Base-by-base conservation (phyloP, 1,140 invertebrate genomes). In the Heliconius congener region DNA sequence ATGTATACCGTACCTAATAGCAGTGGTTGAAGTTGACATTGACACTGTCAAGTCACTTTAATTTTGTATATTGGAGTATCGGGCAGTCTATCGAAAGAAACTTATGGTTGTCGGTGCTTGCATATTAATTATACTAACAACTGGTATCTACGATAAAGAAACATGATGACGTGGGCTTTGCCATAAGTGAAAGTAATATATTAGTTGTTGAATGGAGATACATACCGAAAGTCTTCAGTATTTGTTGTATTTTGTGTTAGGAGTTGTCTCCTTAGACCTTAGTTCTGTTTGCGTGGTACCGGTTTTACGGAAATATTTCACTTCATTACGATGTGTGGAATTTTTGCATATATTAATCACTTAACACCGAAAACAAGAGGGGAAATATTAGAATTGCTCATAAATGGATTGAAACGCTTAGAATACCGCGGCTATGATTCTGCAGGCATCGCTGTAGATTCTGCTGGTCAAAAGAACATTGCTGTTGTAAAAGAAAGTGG, bases 381-480 rank as follows among this genome's bases (percentile, higher is more conserved):
- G 86, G 99, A 99, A 94, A 98, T 99, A 86, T 95, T 99, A 74
- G 98, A 99, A 83, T 96, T 99, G 42, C 96, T 99, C 34, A 97
- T 99, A 55, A 98, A 98, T 92, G 99, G 99, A 50, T 95, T 99
- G 18, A 99, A 99, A 94, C 96, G 99, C 77, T 95, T 99, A 82
- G 99, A 99, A 96, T 99, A 99, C 95, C 97, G 99, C 89, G 99
- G 99, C 81, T 99, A 99, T 95, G 99, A 99, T 95, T 99, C 99
- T 71, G 99, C 99, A 86, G 99, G 99, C 80, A 96, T 99, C 82
- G 99, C 99, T 42, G 96, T 99, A 86, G 99, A 99, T 95, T 96
- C 96, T 70, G 93, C 95, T 50, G 95, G 97, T 90, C 95, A 96
- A 74, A 96, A 97, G 86, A 96, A 97, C 81, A 98, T 99, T 77